Conservation (phyloP, 2,888 invertebrate species). For the Lycophotia porphyrea region DNA sequence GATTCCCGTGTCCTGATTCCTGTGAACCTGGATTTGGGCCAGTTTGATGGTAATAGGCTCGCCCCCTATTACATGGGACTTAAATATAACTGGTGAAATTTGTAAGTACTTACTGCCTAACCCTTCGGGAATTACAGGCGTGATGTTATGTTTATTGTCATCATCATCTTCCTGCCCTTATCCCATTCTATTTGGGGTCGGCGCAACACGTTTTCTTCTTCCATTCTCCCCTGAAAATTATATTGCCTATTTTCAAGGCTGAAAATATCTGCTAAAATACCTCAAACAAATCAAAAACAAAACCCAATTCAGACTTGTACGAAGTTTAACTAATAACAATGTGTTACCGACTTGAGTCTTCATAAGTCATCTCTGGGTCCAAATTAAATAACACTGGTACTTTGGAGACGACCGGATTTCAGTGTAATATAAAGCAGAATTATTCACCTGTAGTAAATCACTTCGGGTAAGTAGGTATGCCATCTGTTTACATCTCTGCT, state of each 20-base stretch:
- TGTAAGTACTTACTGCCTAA: too few species aligned
- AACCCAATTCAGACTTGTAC: conserved; percentile 23
- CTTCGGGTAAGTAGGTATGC: conserved; percentile 69
- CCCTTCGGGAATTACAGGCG: too few species aligned
- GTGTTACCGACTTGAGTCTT: conserved; percentile 48
- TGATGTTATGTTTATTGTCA: too few species aligned
- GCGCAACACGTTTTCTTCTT: too few species aligned
- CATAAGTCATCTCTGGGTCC: conserved; percentile 69
- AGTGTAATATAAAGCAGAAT: conserved; percentile 82
- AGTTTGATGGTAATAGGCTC: too few species aligned
- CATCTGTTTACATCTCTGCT: conserved; percentile 78
- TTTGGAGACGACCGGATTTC: conserved; percentile 78
- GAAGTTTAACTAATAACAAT: conserved; percentile 59
- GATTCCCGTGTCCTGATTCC: too few species aligned
- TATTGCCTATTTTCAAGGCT: not conserved
- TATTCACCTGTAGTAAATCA: conserved; percentile 87
- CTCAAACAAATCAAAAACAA: conserved; percentile 22
- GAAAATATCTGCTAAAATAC: not conserved
- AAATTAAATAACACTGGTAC: conserved; percentile 63
- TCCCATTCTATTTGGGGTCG: too few species aligned
- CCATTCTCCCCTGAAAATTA: too few species aligned
- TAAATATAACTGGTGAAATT: too few species aligned
- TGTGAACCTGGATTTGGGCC: too few species aligned
- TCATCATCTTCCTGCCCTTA: too few species aligned
- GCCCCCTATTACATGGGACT: too few species aligned